These are phyloP conservation scores for Neodon shergylaensis DNA, from an alignment of 2,113 vertebrate genomes.

Conservation along the genomic window DNA sequence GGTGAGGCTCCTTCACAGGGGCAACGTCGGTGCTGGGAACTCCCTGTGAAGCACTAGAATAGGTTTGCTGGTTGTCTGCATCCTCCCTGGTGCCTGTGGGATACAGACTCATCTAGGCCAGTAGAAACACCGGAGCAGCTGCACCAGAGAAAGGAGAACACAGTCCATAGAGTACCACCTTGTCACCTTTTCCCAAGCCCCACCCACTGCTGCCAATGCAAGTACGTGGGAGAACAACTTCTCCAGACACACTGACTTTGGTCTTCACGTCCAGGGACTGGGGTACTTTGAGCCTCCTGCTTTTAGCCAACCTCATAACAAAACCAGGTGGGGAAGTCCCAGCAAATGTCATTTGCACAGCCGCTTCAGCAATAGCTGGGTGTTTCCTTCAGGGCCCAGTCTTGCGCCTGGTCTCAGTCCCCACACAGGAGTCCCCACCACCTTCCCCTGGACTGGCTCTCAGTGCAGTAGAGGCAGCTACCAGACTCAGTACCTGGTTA, in stretches of 20 bases:
- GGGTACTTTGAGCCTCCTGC: not conserved
- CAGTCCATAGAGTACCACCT: not conserved
- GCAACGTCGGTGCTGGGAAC: fast-evolving
- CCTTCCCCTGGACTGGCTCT: not conserved
- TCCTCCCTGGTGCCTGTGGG: not conserved
- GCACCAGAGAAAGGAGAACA: not conserved
- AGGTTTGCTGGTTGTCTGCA: not conserved
- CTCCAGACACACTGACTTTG: not conserved
- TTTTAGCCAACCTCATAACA: not conserved
- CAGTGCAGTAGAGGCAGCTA: not conserved
- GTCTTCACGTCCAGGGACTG: not conserved
- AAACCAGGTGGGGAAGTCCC: conserved; percentile 1
- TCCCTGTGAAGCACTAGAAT: not conserved
- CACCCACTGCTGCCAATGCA: not conserved
- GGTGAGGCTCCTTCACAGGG: not conserved
- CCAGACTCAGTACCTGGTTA: not conserved
- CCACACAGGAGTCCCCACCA: not conserved
- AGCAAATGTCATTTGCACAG: not conserved
- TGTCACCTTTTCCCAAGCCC: not conserved
- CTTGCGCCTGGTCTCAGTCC: not conserved
- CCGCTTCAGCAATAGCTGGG: not conserved
- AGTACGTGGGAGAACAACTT: not conserved
- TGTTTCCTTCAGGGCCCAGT: conserved; percentile 54
- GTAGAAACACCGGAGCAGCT: not conserved
- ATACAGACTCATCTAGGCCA: not conserved